Evolutionary conservation across 2,113 vertebrate species (phyloP).

Genomic region (Ammospiza nelsoni): DNA sequence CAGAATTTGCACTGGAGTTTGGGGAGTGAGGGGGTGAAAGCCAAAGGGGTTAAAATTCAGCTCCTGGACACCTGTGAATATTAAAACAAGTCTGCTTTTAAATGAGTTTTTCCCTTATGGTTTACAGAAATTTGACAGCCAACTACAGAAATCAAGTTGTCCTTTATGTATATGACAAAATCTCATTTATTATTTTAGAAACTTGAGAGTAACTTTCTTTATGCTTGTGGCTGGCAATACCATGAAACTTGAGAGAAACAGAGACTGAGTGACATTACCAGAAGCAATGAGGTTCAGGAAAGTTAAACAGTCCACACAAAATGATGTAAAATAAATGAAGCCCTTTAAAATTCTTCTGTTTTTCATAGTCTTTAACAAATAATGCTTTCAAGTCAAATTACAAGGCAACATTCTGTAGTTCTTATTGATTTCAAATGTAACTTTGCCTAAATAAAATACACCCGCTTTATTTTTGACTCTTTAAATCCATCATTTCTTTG

Average conservation of each 20-base stretch:
- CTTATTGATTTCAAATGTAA: slow-evolving; percentile 28
- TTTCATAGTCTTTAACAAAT: slow-evolving; percentile 17
- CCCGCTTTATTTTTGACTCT: background rate
- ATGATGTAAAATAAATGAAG: background rate
- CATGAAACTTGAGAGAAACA: background rate
- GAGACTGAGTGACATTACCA: background rate
- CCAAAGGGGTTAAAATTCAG: background rate
- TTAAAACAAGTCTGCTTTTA: background rate
- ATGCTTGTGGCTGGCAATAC: background rate
- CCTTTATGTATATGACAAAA: background rate
- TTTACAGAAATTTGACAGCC: background rate
- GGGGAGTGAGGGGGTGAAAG: background rate
- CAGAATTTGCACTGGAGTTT: background rate
- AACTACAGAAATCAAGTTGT: background rate
- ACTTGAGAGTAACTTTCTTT: background rate
- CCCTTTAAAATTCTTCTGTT: background rate
- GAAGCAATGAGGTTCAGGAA: background rate
- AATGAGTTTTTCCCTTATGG: background rate
- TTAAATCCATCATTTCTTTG: slow-evolving; percentile 39
- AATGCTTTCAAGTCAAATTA: slow-evolving; percentile 3
- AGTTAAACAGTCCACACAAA: background rate
- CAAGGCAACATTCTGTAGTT: background rate
- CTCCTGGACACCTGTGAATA: background rate
- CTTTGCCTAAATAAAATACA: slow-evolving; percentile 16
- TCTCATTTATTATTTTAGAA: background rate